These are phyloP conservation scores for Prunella fulvescens DNA, from an alignment of 2,113 vertebrate genomes.

Conservation along the genomic window DNA sequence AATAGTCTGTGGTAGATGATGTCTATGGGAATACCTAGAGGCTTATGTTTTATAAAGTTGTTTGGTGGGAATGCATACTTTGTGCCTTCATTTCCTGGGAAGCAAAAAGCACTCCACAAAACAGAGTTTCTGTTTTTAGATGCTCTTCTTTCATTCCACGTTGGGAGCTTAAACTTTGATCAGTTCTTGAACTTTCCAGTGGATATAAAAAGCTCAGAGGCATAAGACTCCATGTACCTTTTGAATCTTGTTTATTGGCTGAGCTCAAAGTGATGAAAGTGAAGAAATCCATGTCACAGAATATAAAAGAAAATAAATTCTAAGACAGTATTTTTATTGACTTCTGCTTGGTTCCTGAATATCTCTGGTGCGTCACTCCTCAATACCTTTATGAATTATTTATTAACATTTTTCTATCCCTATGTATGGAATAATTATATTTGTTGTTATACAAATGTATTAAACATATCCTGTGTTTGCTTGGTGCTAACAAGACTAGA, in stretches of 20 bases:
- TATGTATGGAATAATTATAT: background rate
- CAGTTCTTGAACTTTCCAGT: background rate
- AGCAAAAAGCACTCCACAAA: background rate
- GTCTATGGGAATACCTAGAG: slow-evolving; percentile 46
- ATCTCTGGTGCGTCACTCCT: background rate
- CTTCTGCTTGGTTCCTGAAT: background rate
- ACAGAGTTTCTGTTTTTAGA: background rate
- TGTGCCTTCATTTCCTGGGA: background rate
- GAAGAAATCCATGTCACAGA: background rate
- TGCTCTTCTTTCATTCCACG: background rate
- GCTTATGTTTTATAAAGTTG: background rate
- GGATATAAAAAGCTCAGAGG: background rate
- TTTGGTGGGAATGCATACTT: slow-evolving; percentile 3
- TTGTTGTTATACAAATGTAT: background rate
- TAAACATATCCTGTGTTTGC: background rate
- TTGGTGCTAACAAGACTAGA: background rate
- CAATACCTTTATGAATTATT: background rate
- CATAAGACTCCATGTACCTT: background rate
- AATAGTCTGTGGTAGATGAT: background rate
- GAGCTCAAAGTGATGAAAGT: background rate
- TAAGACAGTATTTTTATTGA: background rate
- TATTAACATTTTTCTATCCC: background rate
- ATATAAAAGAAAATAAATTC: background rate
- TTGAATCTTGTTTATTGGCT: background rate
- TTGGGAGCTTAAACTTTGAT: background rate